Conservation (phyloP, 2,888 invertebrate genomes). For the Parnassius smintheus region DNA sequence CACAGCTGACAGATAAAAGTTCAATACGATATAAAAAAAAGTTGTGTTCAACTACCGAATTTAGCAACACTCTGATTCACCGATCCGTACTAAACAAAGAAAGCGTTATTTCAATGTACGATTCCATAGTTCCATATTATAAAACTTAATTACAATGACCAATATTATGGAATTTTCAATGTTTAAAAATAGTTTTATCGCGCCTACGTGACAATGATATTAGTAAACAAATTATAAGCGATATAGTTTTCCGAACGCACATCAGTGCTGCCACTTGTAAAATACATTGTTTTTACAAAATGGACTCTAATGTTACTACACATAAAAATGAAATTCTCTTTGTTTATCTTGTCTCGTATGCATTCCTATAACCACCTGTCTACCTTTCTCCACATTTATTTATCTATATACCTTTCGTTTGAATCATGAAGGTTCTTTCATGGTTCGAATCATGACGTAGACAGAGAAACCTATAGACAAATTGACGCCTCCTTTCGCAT, state of each 20-base stretch:
- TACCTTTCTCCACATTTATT: too few species aligned
- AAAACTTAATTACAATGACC: not conserved
- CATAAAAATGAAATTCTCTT: too few species aligned
- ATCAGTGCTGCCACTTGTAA: conserved; percentile 10
- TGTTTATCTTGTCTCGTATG: too few species aligned
- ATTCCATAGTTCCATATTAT: not conserved
- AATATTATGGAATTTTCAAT: conserved; percentile 10
- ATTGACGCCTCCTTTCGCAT: too few species aligned
- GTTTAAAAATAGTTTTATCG: conserved; percentile 27
- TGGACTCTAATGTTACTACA: not conserved
- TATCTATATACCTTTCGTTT: too few species aligned
- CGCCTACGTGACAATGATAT: conserved; percentile 22
- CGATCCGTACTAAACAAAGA: conserved; percentile 12
- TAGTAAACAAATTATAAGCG: conserved; percentile 27
- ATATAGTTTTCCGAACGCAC: conserved; percentile 29
- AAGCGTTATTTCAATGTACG: not conserved
- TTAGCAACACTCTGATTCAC: conserved; percentile 13
- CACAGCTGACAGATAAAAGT: conserved; percentile 42
- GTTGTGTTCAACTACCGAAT: not conserved
- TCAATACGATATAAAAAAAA: conserved; percentile 29
- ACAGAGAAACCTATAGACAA: too few species aligned
- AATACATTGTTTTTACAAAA: not conserved
- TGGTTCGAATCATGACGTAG: too few species aligned
- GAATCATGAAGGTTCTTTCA: too few species aligned
- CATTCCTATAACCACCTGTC: too few species aligned